Percentiles rank a stretch among this genome's conserved stretches.
Conservation (phyloP, 2,888 invertebrate genomes). For the Cheilosia variabilis region DNA sequence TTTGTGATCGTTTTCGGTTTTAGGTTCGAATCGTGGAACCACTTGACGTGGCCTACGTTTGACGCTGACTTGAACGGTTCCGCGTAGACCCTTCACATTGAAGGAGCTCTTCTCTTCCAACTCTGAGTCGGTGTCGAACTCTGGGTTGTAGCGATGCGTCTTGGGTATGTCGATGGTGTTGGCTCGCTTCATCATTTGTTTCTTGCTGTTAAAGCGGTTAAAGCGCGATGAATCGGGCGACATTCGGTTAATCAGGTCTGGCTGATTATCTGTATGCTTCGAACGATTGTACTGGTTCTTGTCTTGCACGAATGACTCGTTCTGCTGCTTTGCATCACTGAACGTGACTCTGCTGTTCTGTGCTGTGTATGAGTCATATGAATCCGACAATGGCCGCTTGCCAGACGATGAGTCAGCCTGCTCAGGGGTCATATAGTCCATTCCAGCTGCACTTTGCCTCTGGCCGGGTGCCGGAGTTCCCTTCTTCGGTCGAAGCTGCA, state of each 20-base stretch:
- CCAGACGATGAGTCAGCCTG: slow-evolving; percentile 27
- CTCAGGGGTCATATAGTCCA: slow-evolving; percentile 42
- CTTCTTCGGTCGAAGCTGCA: slow-evolving; percentile 76
- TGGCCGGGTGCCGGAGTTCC: slow-evolving; percentile 61
- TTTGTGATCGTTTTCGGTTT: slow-evolving; percentile 93
- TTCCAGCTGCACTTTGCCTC: slow-evolving; percentile 76
- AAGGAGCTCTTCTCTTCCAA: slow-evolving; percentile 80
- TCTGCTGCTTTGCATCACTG: slow-evolving; percentile 24
- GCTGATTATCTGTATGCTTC: slow-evolving; percentile 49
- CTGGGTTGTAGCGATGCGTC: slow-evolving; percentile 84
- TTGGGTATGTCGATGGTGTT: slow-evolving; percentile 95
- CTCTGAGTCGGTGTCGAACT: slow-evolving; percentile 84
- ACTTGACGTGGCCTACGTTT: slow-evolving; percentile 83
- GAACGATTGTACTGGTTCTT: slow-evolving; percentile 71
- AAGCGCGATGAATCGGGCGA: slow-evolving; percentile 81
- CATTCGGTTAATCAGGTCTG: slow-evolving; percentile 36
- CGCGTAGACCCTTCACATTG: slow-evolving; percentile 84
- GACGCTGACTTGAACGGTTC: slow-evolving; percentile 86
- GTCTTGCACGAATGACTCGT: slow-evolving; percentile 45
- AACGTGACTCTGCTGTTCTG: slow-evolving; percentile 75
- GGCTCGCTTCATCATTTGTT: slow-evolving; percentile 92
- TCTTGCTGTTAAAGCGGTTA: slow-evolving; percentile 85
- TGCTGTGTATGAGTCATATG: slow-evolving; percentile 76
- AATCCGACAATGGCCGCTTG: slow-evolving; percentile 77
- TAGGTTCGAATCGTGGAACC: slow-evolving; percentile 90